Conservation (phyloP, 2,797 vertebrate genomes). For the Hemibagrus guttatus region DNA sequence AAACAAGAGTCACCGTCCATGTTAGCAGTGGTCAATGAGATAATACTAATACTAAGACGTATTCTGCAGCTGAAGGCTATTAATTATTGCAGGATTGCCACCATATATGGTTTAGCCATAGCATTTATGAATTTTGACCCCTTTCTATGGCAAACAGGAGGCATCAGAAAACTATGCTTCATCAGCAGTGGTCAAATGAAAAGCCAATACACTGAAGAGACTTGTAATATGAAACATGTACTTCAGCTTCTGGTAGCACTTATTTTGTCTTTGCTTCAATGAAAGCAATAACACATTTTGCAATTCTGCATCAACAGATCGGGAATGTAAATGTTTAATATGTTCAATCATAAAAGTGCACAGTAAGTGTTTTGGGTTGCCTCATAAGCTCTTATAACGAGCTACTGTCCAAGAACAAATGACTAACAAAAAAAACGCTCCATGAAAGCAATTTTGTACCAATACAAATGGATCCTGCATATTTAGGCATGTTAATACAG, state of each 20-base stretch:
- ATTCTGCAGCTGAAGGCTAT: not conserved
- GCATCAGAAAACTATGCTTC: not conserved
- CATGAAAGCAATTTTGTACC: not conserved
- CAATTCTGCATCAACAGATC: not conserved
- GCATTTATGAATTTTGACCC: not conserved
- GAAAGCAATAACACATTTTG: not conserved
- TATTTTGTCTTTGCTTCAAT: not conserved
- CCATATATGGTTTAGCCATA: not conserved
- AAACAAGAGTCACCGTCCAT: not conserved
- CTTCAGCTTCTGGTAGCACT: not conserved
- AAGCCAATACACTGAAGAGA: not conserved
- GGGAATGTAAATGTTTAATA: not conserved
- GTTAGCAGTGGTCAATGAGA: not conserved
- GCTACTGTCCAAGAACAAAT: not conserved
- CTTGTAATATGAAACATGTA: not conserved
- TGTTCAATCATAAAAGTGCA: not conserved
- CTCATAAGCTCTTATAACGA: not conserved
- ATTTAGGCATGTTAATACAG: slow-evolving; percentile 15
- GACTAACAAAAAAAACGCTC: not conserved
- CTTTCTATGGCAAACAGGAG: not conserved
- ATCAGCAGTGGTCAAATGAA: not conserved
- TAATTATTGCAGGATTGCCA: not conserved
- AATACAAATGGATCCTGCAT: slow-evolving; percentile 1
- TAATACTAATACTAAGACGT: not conserved
- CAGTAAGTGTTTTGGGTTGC: not conserved